These are phyloP conservation scores for Chaetoderma sp. DNA, from an alignment of 2,888 invertebrate genomes.

Conservation along the genomic window DNA sequence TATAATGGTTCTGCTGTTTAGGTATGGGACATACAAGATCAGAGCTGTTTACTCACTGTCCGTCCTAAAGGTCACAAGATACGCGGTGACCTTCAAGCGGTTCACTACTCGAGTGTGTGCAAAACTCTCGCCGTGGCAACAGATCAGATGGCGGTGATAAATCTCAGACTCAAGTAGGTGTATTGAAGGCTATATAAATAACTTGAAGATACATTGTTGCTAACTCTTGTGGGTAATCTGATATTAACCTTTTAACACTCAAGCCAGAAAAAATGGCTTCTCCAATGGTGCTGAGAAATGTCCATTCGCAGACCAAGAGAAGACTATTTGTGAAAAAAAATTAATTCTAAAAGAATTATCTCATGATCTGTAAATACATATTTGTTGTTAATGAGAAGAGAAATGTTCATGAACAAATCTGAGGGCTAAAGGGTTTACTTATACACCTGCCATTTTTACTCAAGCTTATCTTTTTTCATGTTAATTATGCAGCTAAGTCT, in stretches of 20 bases:
- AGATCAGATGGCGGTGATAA: conserved; percentile 67
- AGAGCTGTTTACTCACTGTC: conserved; percentile 67
- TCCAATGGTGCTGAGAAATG: too few relatives aligned
- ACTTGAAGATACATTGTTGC: background rate
- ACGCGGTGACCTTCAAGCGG: conserved; percentile 68
- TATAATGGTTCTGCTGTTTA: too few relatives aligned
- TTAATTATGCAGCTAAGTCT: too few relatives aligned
- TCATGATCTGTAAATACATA: too few relatives aligned
- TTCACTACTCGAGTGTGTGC: conserved; percentile 63
- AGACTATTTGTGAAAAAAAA: background rate
- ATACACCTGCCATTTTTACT: too few relatives aligned
- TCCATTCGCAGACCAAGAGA: too few relatives aligned
- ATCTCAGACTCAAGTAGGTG: conserved; percentile 64
- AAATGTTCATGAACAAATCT: too few relatives aligned
- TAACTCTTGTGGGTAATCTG: background rate
- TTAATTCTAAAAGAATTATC: background rate
- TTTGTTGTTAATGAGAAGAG: too few relatives aligned
- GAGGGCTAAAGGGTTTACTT: too few relatives aligned
- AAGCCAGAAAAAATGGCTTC: too few relatives aligned
- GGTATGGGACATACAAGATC: conserved; percentile 70
- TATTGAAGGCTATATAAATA: too few relatives aligned
- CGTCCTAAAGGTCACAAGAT: conserved; percentile 69
- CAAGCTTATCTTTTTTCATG: too few relatives aligned
- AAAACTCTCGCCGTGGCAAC: conserved; percentile 67
- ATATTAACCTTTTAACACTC: background rate